A percentile compares a stretch with the other conserved stretches of the same genome.
Conservation (phyloP, 2,888 invertebrate genomes). For the Synanthedon andrenaeformis region DNA sequence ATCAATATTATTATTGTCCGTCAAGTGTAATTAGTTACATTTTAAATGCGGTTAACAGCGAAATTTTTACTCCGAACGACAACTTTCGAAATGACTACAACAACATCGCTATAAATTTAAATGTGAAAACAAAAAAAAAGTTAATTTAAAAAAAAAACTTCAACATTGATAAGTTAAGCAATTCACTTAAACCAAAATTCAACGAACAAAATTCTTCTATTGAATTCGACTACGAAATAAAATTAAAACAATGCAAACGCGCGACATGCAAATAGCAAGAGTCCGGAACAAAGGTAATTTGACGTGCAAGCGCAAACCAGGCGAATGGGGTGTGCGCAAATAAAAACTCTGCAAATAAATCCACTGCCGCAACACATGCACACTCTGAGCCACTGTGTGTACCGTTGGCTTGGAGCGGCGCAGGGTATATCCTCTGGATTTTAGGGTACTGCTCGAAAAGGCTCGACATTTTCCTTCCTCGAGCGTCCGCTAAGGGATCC, state of each 20-base stretch:
- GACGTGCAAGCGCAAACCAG: conserved; percentile 48
- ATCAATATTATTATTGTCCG: not conserved
- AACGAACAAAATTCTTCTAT: conserved; percentile 24
- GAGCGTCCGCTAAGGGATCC: conserved; percentile 51
- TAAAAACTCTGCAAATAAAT: conserved; percentile 38
- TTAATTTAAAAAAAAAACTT: no score
- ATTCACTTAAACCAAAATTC: conserved; percentile 10
- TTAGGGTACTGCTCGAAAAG: conserved; percentile 81
- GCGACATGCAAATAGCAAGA: conserved; percentile 50
- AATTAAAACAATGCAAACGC: conserved; percentile 42
- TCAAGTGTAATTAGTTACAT: not conserved
- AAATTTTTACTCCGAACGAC: not conserved
- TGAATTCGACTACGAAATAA: conserved; percentile 31
- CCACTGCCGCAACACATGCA: conserved; percentile 44
- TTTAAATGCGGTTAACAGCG: not conserved
- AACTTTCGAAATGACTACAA: not conserved
- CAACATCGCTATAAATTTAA: not conserved
- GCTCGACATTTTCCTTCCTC: conserved; percentile 74
- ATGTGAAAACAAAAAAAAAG: not conserved
- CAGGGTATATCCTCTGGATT: conserved; percentile 83
- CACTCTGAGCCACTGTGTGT: conserved; percentile 24
- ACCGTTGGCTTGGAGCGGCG: conserved; percentile 65
- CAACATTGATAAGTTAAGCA: not conserved
- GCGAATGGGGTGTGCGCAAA: conserved; percentile 21
- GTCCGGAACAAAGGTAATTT: conserved; percentile 43